Evolutionary conservation across 2,113 vertebrate species (phyloP).

Genomic region (Microtus richardsoni): DNA sequence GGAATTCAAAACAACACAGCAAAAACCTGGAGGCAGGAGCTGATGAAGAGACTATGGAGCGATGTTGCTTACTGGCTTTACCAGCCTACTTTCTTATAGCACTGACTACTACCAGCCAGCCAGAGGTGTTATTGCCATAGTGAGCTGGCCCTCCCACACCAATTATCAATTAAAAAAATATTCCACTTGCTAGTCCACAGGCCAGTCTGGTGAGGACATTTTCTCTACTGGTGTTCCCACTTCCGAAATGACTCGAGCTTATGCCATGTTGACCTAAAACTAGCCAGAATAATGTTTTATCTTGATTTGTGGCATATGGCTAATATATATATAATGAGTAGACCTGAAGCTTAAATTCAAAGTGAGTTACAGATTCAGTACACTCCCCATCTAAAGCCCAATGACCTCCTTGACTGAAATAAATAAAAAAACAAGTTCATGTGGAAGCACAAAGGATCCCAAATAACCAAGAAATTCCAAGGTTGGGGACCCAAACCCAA

Average conservation of each 20-base stretch:
- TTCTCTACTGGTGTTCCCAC: background rate
- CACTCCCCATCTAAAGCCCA: background rate
- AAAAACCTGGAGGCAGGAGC: background rate
- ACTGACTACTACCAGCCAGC: background rate
- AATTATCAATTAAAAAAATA: background rate
- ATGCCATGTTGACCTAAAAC: background rate
- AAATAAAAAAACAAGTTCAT: background rate
- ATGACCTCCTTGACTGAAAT: background rate
- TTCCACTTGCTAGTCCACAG: background rate
- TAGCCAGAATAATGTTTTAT: background rate
- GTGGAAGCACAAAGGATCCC: background rate
- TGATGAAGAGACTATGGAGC: background rate
- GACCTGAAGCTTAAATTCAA: background rate
- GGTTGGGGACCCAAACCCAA: background rate
- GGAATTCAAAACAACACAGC: background rate
- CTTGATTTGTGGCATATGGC: background rate
- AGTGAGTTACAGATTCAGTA: background rate
- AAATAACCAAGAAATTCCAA: background rate
- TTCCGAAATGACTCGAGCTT: background rate
- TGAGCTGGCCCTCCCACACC: background rate
- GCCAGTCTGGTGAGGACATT: background rate
- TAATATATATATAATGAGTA: background rate
- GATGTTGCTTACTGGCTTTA: background rate
- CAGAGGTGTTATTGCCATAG: background rate
- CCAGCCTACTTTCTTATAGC: background rate